These are phyloP conservation scores for Drosophila kanapiae DNA, from an alignment of 1,140 invertebrate species.

Conservation along the genomic window DNA sequence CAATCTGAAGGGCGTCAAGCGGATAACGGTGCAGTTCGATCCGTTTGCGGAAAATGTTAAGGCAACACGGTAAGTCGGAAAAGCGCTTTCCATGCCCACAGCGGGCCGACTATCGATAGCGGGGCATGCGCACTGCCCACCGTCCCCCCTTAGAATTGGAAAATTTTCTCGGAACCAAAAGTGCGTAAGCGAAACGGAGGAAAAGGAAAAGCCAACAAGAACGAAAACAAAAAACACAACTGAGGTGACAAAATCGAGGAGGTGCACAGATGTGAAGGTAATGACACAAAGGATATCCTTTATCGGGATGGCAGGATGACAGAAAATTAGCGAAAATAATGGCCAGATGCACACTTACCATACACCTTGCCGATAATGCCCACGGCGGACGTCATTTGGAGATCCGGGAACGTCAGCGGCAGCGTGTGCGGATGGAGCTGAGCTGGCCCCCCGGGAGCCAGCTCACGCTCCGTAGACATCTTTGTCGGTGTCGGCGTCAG, in stretches of 20 bases:
- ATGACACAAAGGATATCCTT: slow-evolving; percentile 4
- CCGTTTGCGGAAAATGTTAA: slow-evolving; percentile 91
- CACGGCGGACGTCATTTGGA: slow-evolving; percentile 87
- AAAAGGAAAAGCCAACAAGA: slow-evolving; percentile 25
- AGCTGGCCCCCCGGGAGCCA: slow-evolving; percentile 85
- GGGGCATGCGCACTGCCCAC: slow-evolving; percentile 70
- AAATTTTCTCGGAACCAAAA: slow-evolving; percentile 63
- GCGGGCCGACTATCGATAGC: slow-evolving; percentile 61
- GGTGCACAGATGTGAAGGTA: slow-evolving; percentile 51
- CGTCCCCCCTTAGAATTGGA: slow-evolving; percentile 38
- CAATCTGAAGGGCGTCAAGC: slow-evolving; percentile 92
- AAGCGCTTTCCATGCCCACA: slow-evolving; percentile 61
- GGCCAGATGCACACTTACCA: slow-evolving; percentile 79
- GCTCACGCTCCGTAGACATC: slow-evolving; percentile 86
- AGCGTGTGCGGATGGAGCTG: slow-evolving; percentile 84
- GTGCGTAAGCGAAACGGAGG: slow-evolving; percentile 50
- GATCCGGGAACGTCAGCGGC: slow-evolving; percentile 86
- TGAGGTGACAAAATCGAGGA: slow-evolving; percentile 23
- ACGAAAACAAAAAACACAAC: slow-evolving; percentile 28
- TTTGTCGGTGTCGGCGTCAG: slow-evolving; percentile 85
- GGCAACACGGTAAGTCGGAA: slow-evolving; percentile 89
- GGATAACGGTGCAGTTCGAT: slow-evolving; percentile 92
- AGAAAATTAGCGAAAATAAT: background rate
- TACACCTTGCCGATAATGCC: slow-evolving; percentile 88
- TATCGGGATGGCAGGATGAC: background rate